Evolutionary conservation across 2,797 vertebrate species (phyloP).

Genomic region (Alfaro cultratus): DNA sequence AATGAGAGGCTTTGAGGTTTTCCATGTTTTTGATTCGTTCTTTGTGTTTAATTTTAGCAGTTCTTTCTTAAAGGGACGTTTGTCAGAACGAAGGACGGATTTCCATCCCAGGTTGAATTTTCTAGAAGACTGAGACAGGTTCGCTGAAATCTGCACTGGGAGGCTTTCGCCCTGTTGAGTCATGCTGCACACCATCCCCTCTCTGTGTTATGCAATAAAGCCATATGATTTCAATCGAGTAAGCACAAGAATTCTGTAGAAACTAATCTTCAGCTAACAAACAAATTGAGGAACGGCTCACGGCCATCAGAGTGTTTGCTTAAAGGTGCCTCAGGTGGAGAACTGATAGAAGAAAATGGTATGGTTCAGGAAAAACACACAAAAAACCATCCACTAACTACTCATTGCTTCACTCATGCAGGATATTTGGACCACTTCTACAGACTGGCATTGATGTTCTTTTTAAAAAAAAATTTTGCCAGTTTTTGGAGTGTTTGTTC

Average conservation of each 20-base stretch:
- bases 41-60: not conserved
- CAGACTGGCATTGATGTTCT: not conserved
- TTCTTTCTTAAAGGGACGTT: not conserved
- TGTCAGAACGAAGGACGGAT: not conserved
- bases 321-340: slow-evolving; percentile 37
- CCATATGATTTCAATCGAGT: slow-evolving; percentile 68
- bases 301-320: slow-evolving; percentile 48
- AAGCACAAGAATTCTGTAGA: slow-evolving; percentile 46
- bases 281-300: slow-evolving; percentile 31
- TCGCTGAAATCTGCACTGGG: slow-evolving; percentile 31
- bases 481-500: not conserved
- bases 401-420: slow-evolving; percentile 26
- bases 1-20: not conserved
- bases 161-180: slow-evolving; percentile 25
- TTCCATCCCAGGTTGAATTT: not conserved
- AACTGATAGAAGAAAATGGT: slow-evolving; percentile 24
- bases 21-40: not conserved
- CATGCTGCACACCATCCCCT: slow-evolving; percentile 45
- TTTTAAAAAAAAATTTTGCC: not conserved
- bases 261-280: slow-evolving; percentile 62
- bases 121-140: slow-evolving; percentile 25
- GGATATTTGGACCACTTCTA: slow-evolving; percentile 1
- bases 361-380: slow-evolving; percentile 6
- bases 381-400: slow-evolving; percentile 5
- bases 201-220: slow-evolving; percentile 53